These are phyloP conservation scores for Ceratoteleas bidentatus DNA, from an alignment of 1,140 invertebrate genomes.

Conservation along the genomic window DNA sequence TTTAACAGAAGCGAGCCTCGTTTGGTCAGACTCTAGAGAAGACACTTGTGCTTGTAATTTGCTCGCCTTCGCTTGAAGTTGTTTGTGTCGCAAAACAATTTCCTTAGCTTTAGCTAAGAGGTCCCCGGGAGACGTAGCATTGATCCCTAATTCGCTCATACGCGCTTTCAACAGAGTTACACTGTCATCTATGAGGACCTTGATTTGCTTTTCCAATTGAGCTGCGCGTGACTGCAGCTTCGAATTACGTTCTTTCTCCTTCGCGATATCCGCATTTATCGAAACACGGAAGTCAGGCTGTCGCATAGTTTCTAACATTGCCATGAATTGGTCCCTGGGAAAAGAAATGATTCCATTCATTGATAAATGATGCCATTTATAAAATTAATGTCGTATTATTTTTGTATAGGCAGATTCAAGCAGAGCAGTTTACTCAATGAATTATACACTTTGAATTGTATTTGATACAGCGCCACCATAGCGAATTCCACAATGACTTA, in stretches of 20 bases:
- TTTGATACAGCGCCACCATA: no score
- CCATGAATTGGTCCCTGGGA: no score
- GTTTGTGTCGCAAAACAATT: constrained; percentile 94
- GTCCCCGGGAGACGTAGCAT: constrained; percentile 90
- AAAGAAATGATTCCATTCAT: no score
- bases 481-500: no score
- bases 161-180: constrained; percentile 93
- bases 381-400: no score
- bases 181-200: constrained; percentile 93
- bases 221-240: constrained; percentile 89
- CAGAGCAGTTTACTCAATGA: no score
- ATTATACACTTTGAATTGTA: no score
- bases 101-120: constrained; percentile 94
- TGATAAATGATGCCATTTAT: no score
- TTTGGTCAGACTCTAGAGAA: constrained; percentile 87
- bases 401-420: no score
- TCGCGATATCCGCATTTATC: constrained; percentile 89
- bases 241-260: constrained; percentile 91
- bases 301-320: no score
- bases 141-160: constrained; percentile 94
- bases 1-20: constrained; percentile 84
- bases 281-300: constrained; percentile 86
- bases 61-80: constrained; percentile 92
- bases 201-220: constrained; percentile 95
- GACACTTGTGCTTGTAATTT: constrained; percentile 91